Evolutionary conservation across 2,888 invertebrate species (phyloP).

Genomic region (Leucophora obtusa): DNA sequence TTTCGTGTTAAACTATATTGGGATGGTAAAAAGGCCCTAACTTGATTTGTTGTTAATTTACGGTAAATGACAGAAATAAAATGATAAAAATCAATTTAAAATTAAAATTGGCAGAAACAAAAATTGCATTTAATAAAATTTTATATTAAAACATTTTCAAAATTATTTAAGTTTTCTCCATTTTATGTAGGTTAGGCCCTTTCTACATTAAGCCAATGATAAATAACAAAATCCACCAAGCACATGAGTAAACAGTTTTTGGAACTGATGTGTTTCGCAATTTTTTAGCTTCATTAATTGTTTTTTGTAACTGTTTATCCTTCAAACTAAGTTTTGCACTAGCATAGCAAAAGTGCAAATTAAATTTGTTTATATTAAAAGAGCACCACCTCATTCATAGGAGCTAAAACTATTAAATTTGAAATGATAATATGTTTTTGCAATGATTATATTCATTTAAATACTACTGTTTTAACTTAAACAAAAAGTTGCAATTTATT

Average conservation of each 20-base stretch:
- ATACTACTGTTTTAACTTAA: neutral
- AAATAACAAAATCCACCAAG: too few species aligned
- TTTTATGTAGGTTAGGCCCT: too few species aligned
- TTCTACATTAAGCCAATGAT: too few species aligned
- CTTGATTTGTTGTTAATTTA: too few species aligned
- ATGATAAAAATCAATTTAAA: too few species aligned
- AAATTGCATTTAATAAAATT: too few species aligned
- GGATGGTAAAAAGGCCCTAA: too few species aligned
- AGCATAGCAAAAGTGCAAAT: neutral
- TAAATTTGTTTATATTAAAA: constrained; percentile 14
- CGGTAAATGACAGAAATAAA: too few species aligned
- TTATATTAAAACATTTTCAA: too few species aligned
- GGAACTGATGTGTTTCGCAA: neutral
- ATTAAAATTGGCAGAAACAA: too few species aligned
- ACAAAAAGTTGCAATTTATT: constrained; percentile 14
- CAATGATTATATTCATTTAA: neutral
- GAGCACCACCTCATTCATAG: constrained; percentile 1
- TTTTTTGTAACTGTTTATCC: neutral
- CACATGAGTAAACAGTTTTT: neutral
- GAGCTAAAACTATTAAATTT: neutral
- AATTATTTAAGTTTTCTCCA: too few species aligned
- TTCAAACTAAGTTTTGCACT: neutral
- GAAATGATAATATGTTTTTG: constrained; percentile 10
- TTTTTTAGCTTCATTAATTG: neutral
- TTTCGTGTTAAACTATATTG: neutral